phyloP scores from a whole-genome alignment of 2,888 invertebrate species.

The Cephus pygmeus region DNA sequence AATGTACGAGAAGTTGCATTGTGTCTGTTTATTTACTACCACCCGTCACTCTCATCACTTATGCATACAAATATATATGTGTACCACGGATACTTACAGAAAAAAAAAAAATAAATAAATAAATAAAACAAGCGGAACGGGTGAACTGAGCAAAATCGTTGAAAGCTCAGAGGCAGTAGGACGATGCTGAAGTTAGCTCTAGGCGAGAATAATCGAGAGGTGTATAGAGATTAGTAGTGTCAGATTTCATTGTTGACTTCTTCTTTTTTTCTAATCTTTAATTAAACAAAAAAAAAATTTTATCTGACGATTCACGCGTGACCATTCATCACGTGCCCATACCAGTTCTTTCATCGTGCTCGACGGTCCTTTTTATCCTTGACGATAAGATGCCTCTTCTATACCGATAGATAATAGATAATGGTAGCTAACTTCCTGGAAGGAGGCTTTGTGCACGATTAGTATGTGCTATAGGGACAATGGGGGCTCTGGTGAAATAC shows the following conservation, averaged over 20 bases:
- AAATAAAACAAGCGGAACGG: neutral
- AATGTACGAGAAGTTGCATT: slow-evolving; percentile 34
- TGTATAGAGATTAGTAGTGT: neutral
- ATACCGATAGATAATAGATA: neutral
- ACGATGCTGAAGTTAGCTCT: neutral
- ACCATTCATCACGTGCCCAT: neutral
- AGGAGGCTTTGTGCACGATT: neutral
- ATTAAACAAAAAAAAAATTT: neutral
- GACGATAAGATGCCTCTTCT: neutral
- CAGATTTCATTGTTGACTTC: neutral
- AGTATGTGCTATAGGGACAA: neutral
- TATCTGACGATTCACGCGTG: neutral
- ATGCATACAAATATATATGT: neutral
- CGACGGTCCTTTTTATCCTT: neutral
- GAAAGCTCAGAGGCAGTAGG: neutral
- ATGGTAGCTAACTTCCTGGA: neutral
- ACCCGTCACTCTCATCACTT: neutral
- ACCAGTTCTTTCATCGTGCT: neutral
- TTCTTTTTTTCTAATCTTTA: neutral
- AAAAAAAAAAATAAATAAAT: neutral
- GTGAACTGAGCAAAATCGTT: neutral
- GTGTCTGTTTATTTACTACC: slow-evolving; percentile 30
- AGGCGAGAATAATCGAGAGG: neutral
- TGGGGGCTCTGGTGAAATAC: neutral
- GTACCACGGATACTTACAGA: neutral